Evolutionary conservation across 2,888 invertebrate species (phyloP), one percentile per base, ranked within the genome.

Genomic region (Pandemis cinnamomeana): DNA sequence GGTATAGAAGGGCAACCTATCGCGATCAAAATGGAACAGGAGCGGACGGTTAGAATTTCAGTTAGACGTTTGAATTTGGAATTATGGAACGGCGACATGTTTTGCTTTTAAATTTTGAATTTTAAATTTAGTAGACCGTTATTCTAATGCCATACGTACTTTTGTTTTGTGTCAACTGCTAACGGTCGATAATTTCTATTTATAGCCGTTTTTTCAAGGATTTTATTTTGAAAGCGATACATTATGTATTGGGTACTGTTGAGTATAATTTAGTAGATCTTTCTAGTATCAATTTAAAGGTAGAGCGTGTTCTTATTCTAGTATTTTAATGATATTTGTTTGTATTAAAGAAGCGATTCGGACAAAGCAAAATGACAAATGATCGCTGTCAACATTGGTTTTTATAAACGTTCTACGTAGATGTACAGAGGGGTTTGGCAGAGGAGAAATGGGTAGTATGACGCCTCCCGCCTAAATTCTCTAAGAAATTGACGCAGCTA

Each of bases 61-160:
- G 64, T 64, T 63, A 58, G 86, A 85, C 86, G 83, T 78, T 84
- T 75, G 76, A 82, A 86, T 86, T 83, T 84, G 81, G 82, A 86
- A 84, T 85, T 84, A 83, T 86, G 81, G 87, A 87, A 79, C 86
- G 81, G 77, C 81, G 82, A 79, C 86, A 84, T 83, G 81, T 85
- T 86, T 68, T 78, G 77, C 82, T 83, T 83, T 78, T 82, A 83
- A 85, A 82, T 81, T 83, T 80, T 75, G 75, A 79, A 90, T 89
- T 88, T 89, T 82, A 87, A 89, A 84, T 87, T 89, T 84, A 80
- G 84, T 83, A 68, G 78, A 86, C 91, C 86, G 90, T 88, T 91
- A 89, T 71, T 78, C 77, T 55, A 67, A 41, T 67, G 55, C 27
- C 42, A 11, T 15, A 8, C 8, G 51, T 10, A 13, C 10, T 64